Percentiles rank a stretch among this genome's conserved stretches.
These are phyloP conservation scores for Lytechinus pictus DNA, from an alignment of 35 echinoderm and acorn worm genomes.

Conservation along the genomic window DNA sequence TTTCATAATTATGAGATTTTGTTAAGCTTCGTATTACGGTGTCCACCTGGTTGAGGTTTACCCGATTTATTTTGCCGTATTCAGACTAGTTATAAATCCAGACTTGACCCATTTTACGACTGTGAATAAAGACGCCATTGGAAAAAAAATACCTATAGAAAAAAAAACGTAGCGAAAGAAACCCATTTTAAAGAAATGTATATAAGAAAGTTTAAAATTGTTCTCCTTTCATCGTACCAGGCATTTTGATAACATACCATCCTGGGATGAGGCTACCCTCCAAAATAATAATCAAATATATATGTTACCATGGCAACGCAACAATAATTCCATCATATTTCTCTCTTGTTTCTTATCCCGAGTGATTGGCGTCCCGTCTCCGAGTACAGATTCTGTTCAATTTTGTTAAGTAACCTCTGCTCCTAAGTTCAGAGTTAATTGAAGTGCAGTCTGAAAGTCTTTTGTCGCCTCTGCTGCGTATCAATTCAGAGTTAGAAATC, in stretches of 20 bases:
- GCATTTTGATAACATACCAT: not conserved
- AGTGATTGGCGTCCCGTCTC: not conserved
- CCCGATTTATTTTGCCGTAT: no score
- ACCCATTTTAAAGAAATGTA: no score
- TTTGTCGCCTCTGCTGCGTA: not conserved
- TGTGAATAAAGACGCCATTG: no score
- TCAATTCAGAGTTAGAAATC: constrained; percentile 7
- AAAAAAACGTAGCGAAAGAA: no score
- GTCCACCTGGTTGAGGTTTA: no score
- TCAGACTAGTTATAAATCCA: no score
- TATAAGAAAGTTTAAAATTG: no score
- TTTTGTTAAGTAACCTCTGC: constrained; percentile 42
- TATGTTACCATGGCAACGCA: not conserved
- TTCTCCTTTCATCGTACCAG: not conserved
- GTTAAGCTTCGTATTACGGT: no score
- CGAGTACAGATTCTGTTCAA: constrained; percentile 16
- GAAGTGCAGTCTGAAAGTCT: not conserved
- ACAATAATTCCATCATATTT: not conserved
- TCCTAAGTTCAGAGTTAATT: constrained; percentile 22
- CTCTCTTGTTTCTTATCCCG: not conserved
- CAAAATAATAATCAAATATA: constrained; percentile 21
- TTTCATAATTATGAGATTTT: no score
- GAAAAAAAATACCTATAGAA: no score
- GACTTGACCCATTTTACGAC: no score
- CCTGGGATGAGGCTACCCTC: not conserved